Percentiles rank a stretch among this genome's conserved stretches.
Conservation (phyloP, 2,113 vertebrate genomes). For the Riparia riparia region DNA sequence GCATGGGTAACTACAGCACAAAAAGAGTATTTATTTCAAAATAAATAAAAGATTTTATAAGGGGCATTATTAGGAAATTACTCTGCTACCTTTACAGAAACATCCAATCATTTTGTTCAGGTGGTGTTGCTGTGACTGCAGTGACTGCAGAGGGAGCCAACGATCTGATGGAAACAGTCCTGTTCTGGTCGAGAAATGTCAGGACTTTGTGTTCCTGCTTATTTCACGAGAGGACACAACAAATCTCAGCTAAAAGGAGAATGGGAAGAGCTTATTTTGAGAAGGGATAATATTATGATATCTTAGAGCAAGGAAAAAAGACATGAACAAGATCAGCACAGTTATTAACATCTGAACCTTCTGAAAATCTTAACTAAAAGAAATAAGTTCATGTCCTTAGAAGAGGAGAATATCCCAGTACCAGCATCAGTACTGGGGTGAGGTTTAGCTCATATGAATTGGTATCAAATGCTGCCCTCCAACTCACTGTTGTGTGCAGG, state of each 20-base stretch:
- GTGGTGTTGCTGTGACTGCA: not conserved
- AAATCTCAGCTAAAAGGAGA: not conserved
- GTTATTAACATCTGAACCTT: not conserved
- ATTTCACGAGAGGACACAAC: not conserved
- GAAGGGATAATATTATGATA: not conserved
- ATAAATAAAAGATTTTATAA: not conserved
- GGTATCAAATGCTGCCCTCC: accelerated
- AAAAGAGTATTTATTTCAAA: not conserved
- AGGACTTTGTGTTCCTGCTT: not conserved
- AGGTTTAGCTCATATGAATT: not conserved
- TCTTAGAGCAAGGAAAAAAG: not conserved
- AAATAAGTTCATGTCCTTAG: not conserved
- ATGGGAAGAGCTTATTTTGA: not conserved
- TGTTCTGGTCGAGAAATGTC: not conserved
- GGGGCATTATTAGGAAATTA: not conserved
- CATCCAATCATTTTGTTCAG: accelerated
- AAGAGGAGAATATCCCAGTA: not conserved
- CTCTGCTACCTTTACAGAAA: accelerated
- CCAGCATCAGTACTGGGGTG: not conserved
- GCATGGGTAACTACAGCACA: not conserved
- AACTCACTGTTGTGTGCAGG: accelerated
- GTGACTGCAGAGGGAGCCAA: slow-evolving; percentile 52
- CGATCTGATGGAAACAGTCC: not conserved
- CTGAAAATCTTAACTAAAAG: not conserved
- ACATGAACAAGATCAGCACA: not conserved